Percentiles rank a stretch among this genome's conserved stretches.
phyloP scores from a whole-genome alignment of 2,888 invertebrate genomes.

The Oligia strigilis region DNA sequence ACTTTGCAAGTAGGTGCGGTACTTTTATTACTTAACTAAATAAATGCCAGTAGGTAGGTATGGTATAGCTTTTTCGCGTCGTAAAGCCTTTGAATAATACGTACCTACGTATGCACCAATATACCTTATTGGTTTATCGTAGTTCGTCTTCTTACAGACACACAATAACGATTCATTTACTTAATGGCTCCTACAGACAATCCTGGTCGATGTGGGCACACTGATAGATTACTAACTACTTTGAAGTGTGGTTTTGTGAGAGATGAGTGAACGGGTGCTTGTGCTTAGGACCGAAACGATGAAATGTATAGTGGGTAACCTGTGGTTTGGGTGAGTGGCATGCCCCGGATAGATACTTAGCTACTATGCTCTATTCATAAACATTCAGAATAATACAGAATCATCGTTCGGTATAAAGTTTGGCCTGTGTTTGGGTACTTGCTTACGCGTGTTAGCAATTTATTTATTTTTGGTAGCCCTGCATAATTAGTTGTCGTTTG shows the following conservation, averaged over 20 bases:
- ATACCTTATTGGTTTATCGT: neutral
- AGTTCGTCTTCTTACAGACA: conserved; percentile 27
- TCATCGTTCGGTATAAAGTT: neutral
- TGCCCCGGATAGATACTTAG: neutral
- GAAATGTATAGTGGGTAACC: conserved; percentile 26
- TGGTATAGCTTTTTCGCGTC: neutral
- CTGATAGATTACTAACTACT: conserved; percentile 59
- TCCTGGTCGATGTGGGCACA: conserved; percentile 46
- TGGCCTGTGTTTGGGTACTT: neutral
- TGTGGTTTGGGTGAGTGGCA: conserved; percentile 42
- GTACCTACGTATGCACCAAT: rapidly evolving
- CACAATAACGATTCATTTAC: conserved; percentile 32
- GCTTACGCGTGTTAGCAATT: neutral
- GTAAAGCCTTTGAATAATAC: neutral
- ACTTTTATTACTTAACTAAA: neutral
- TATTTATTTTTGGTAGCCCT: neutral
- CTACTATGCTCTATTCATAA: neutral
- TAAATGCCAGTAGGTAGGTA: neutral
- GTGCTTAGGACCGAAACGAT: conserved; percentile 34
- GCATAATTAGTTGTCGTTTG: neutral
- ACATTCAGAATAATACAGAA: neutral
- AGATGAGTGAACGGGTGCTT: conserved; percentile 43
- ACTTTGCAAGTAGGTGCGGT: neutral
- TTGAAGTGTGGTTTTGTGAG: conserved; percentile 55
- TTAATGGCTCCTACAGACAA: conserved; percentile 58